Evolutionary conservation across 2,113 vertebrate genomes (phyloP).

Genomic region (Cephalopterus ornatus): DNA sequence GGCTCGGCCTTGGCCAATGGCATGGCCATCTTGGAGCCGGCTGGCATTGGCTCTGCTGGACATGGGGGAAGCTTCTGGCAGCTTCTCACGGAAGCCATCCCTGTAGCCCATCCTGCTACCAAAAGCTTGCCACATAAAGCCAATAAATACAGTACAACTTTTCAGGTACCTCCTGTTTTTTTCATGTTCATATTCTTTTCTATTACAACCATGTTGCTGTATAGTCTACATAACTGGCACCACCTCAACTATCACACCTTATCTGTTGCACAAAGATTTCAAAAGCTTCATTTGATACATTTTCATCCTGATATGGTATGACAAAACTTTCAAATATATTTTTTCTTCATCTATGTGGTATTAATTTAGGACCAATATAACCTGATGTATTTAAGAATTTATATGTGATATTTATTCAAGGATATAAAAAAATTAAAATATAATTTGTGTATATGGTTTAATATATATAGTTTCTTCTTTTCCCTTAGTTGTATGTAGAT

Average conservation of each 20-base stretch:
- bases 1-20: rapidly evolving
- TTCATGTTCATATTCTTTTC: background rate
- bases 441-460: background rate
- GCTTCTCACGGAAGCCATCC: background rate
- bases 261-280: background rate
- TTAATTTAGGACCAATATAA: background rate
- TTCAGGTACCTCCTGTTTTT: background rate
- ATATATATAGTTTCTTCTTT: background rate
- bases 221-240: no score
- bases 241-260: background rate
- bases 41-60: rapidly evolving
- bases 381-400: background rate
- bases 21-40: rapidly evolving
- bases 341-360: background rate
- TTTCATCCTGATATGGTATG: background rate
- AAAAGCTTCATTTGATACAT: background rate
- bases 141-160: background rate
- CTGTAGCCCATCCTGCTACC: background rate
- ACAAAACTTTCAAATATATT: background rate
- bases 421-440: background rate
- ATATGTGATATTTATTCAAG: background rate
- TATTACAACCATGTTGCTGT: background rate
- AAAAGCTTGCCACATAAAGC: background rate
- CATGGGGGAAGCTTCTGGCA: background rate
- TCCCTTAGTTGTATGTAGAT: background rate